Percentiles rank a stretch among this genome's conserved stretches.
These are phyloP conservation scores for Chromis chromis DNA, from an alignment of 2,797 vertebrate species.

Conservation along the genomic window DNA sequence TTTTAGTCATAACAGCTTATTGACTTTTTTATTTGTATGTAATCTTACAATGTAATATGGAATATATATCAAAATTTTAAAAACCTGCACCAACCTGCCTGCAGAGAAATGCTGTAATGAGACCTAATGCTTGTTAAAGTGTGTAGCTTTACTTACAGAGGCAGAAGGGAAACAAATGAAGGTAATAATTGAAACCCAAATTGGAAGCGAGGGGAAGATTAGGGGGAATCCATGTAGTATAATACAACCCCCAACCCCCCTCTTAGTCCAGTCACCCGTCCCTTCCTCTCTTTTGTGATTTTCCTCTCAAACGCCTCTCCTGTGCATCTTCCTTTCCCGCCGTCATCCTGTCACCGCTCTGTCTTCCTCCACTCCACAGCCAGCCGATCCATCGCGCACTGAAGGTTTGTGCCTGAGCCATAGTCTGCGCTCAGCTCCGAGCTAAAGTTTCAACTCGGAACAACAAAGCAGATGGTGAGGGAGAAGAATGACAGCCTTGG, in stretches of 20 bases:
- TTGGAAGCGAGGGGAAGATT: neutral
- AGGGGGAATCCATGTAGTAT: neutral
- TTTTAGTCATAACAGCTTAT: too few relatives aligned
- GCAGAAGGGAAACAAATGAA: neutral
- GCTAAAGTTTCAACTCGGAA: conserved; percentile 34
- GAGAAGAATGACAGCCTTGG: conserved; percentile 15
- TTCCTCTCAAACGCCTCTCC: conserved; percentile 11
- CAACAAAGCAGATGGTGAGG: conserved; percentile 36
- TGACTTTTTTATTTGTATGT: too few relatives aligned
- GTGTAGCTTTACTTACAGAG: neutral
- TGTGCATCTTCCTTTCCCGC: conserved; percentile 8
- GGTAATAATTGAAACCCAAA: neutral
- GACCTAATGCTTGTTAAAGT: neutral
- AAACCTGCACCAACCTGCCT: too few relatives aligned
- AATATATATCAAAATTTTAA: too few relatives aligned
- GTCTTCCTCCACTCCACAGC: conserved; percentile 12
- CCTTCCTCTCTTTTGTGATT: conserved; percentile 10
- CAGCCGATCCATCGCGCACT: neutral
- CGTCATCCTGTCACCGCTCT: conserved; percentile 40
- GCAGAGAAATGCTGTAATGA: too few relatives aligned
- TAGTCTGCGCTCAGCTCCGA: conserved; percentile 17
- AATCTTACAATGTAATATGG: too few relatives aligned
- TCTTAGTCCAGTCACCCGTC: conserved; percentile 20
- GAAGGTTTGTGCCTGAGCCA: conserved; percentile 14
- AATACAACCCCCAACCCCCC: neutral